These are phyloP conservation scores for Octomys mimax DNA, from an alignment of 2,797 vertebrate genomes.

Conservation along the genomic window DNA sequence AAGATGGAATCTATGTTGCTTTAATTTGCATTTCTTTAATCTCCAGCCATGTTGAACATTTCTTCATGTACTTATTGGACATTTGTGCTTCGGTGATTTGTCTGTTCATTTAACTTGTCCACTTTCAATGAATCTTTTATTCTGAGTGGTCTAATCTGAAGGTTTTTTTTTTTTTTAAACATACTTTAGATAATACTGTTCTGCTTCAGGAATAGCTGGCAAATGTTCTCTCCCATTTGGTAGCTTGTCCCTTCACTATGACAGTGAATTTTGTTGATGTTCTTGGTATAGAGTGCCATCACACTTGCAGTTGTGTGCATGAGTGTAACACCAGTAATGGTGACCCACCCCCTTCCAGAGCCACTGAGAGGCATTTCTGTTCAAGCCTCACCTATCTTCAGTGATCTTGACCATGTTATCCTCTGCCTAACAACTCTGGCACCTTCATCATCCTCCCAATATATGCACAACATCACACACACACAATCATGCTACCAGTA, in stretches of 20 bases:
- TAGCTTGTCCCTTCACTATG: background rate
- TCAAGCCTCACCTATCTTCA: background rate
- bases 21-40: background rate
- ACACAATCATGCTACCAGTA: background rate
- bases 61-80: background rate
- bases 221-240: background rate
- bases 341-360: background rate
- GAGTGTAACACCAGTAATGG: background rate
- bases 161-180: background rate
- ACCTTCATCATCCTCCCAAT: background rate
- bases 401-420: background rate
- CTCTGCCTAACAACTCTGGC: background rate
- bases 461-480: background rate
- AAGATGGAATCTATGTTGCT: background rate
- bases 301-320: background rate
- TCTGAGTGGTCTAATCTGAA: background rate
- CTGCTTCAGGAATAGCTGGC: background rate
- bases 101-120: background rate
- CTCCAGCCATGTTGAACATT: background rate
- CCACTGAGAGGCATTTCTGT: background rate
- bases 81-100: background rate
- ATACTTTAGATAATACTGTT: background rate
- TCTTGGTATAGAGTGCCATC: rapidly evolving
- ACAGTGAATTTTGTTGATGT: background rate
- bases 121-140: background rate